phyloP scores from a whole-genome alignment of 2,797 vertebrate species.

The Danio albolineatus region DNA sequence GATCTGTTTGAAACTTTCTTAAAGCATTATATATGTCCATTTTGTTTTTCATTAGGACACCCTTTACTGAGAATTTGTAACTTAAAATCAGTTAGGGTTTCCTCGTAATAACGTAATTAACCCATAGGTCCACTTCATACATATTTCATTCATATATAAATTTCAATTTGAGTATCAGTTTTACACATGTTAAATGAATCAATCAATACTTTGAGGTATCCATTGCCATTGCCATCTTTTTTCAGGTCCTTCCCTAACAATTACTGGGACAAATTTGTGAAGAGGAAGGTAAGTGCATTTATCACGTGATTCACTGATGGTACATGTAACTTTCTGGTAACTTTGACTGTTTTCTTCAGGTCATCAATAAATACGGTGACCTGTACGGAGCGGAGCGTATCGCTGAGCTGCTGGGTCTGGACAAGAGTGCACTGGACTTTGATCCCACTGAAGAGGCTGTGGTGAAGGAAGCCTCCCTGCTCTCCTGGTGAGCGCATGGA shows the following conservation, averaged over 20 bases:
- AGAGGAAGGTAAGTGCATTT: conserved; percentile 88
- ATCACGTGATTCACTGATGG: neutral
- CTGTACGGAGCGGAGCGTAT: conserved; percentile 96
- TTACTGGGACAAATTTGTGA: conserved; percentile 99
- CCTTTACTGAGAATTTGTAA: neutral
- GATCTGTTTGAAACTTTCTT: neutral
- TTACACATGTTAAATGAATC: neutral
- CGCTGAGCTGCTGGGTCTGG: conserved; percentile 94
- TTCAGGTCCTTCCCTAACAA: conserved; percentile 95
- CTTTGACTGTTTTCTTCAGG: conserved; percentile 73
- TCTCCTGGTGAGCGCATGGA: conserved; percentile 87
- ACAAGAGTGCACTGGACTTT: conserved; percentile 96
- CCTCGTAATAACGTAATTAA: too few relatives aligned
- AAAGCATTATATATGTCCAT: neutral
- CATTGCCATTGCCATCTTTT: neutral
- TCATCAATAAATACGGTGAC: conserved; percentile 98
- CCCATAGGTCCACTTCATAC: neutral
- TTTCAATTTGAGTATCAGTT: neutral
- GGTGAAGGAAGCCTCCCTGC: conserved; percentile 89
- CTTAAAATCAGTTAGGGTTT: too few relatives aligned
- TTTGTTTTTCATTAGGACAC: neutral
- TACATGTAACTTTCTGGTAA: neutral
- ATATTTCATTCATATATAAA: too few relatives aligned
- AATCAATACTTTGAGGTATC: neutral
- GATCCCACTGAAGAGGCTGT: conserved; percentile 91